Conservation (phyloP, 2,797 vertebrate genomes). For the Arrhamphus sclerolepis region DNA sequence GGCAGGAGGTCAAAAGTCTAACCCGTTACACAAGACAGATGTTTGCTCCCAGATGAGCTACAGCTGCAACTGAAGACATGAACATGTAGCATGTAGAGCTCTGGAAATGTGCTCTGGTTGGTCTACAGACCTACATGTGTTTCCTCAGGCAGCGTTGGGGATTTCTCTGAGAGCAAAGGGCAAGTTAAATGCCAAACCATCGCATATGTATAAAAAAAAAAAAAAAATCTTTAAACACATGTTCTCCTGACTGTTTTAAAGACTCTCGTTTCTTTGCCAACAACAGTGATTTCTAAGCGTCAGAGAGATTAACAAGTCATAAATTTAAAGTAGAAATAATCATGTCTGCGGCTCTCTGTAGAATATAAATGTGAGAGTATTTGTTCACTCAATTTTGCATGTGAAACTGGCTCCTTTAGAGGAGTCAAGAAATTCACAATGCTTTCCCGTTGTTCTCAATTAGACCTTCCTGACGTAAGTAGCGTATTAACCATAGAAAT, state of each 20-base stretch:
- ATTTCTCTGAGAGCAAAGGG: slow-evolving; percentile 48
- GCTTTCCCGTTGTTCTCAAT: slow-evolving; percentile 4
- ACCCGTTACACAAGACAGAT: slow-evolving; percentile 73
- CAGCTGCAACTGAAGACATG: slow-evolving; percentile 54
- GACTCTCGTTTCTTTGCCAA: slow-evolving; percentile 28
- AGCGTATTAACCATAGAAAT: slow-evolving; percentile 13
- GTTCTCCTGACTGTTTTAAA: slow-evolving; percentile 35
- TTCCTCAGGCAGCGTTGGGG: slow-evolving; percentile 43
- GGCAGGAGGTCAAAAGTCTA: slow-evolving; percentile 59
- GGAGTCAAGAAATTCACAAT: slow-evolving; percentile 12
- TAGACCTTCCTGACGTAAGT: slow-evolving; percentile 7
- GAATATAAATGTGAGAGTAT: slow-evolving; percentile 19
- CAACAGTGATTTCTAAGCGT: slow-evolving; percentile 45
- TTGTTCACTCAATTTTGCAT: slow-evolving; percentile 35
- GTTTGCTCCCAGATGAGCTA: slow-evolving; percentile 67
- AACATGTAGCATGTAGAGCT: slow-evolving; percentile 57
- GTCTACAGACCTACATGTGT: slow-evolving; percentile 40
- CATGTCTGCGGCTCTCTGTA: slow-evolving; percentile 37
- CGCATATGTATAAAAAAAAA: slow-evolving; percentile 25
- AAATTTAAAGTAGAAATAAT: slow-evolving; percentile 61
- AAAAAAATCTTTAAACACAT: slow-evolving; percentile 49
- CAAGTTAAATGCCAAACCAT: slow-evolving; percentile 46
- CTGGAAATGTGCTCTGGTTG: slow-evolving; percentile 63
- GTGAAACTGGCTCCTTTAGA: slow-evolving; percentile 17
- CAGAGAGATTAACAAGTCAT: slow-evolving; percentile 60